These are phyloP conservation scores for Sterna hirundo DNA, from an alignment of 2,113 vertebrate genomes.

Conservation along the genomic window DNA sequence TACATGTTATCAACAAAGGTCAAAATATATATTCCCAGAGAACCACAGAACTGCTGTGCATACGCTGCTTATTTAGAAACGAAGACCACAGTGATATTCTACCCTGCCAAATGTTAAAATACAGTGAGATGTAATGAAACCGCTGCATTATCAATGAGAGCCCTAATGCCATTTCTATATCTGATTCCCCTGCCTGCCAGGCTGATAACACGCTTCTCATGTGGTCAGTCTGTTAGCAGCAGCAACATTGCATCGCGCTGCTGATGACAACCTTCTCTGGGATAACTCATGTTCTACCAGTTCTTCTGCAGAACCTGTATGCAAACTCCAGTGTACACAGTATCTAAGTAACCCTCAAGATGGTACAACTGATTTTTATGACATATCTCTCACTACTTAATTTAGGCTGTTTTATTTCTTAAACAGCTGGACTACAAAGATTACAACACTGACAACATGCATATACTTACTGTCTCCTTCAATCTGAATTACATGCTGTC, in stretches of 20 bases:
- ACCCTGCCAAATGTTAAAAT: background rate
- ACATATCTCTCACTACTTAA: background rate
- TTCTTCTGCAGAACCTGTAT: background rate
- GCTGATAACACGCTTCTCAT: background rate
- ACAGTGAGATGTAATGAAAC: background rate
- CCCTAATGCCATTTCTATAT: background rate
- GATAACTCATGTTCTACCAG: background rate
- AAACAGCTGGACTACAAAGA: background rate
- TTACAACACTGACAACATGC: background rate
- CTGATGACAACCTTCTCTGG: background rate
- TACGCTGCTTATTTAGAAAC: background rate
- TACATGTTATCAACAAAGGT: background rate
- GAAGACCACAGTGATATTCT: background rate
- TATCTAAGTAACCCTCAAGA: background rate
- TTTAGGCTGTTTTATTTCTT: background rate
- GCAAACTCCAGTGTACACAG: background rate
- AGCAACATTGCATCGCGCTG: background rate
- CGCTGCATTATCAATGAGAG: background rate
- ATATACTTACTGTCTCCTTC: background rate
- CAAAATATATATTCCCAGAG: background rate
- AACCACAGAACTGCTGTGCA: background rate
- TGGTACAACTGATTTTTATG: background rate
- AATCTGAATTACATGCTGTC: background rate
- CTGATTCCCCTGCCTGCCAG: background rate
- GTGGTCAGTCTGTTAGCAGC: background rate